Evolutionary conservation across 2,888 invertebrate species (phyloP).

Genomic region (Perizoma affinitatum): DNA sequence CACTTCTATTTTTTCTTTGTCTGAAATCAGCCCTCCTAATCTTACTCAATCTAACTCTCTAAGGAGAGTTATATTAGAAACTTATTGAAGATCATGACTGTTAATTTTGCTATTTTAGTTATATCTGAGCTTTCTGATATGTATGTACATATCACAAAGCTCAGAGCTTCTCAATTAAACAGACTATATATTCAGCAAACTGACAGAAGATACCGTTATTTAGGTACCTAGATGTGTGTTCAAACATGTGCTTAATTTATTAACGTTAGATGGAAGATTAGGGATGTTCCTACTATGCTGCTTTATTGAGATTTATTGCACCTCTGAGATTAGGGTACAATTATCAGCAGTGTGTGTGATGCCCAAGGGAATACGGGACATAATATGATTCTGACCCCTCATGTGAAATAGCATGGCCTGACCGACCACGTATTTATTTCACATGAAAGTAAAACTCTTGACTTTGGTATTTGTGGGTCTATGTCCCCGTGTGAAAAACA

Average conservation of each 20-base stretch:
- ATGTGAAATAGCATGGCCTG: constrained; percentile 38
- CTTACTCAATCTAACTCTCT: too few relatives aligned
- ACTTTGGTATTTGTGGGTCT: constrained; percentile 23
- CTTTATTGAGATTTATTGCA: constrained; percentile 76
- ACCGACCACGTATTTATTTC: constrained; percentile 40
- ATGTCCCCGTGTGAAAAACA: constrained; percentile 36
- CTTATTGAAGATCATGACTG: too few relatives aligned
- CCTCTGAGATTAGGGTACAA: constrained; percentile 64
- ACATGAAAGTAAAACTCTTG: constrained; percentile 32
- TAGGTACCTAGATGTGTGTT: constrained; percentile 37
- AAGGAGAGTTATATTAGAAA: too few relatives aligned
- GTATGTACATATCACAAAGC: constrained; percentile 1
- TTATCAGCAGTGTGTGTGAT: constrained; percentile 58
- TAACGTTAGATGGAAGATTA: constrained; percentile 49
- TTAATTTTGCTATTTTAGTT: too few relatives aligned
- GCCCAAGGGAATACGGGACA: constrained; percentile 66
- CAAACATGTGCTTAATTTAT: constrained; percentile 56
- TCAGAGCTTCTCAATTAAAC: constrained; percentile 38
- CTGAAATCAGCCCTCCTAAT: too few relatives aligned
- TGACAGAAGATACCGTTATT: constrained; percentile 40
- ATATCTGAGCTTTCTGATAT: too few relatives aligned
- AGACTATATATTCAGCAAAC: constrained; percentile 43
- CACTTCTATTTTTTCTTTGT: constrained; percentile 9
- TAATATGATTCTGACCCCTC: constrained; percentile 55
- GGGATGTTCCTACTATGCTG: constrained; percentile 46